Percentiles rank a stretch among this genome's conserved stretches.
Conservation (phyloP, 2,113 vertebrate species). For the Salvelinus sp. region DNA sequence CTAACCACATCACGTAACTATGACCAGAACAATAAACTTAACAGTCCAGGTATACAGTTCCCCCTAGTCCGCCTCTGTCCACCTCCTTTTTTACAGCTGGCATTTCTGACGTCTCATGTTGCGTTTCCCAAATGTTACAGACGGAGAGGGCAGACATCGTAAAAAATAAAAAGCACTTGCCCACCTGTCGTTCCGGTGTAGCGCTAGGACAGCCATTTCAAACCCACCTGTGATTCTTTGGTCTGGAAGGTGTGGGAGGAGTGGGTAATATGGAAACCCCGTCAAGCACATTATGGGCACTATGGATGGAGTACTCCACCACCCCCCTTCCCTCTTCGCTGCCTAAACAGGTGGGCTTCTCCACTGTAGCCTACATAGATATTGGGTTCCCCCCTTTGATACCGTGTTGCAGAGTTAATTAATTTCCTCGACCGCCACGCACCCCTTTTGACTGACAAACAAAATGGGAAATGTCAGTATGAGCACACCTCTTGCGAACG, state of each 20-base stretch:
- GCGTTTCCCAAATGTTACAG: conserved; percentile 54
- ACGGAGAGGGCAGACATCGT: conserved; percentile 69
- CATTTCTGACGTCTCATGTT: conserved; percentile 72
- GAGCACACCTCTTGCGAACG: conserved; percentile 60
- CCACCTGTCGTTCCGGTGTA: conserved; percentile 74
- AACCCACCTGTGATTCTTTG: conserved; percentile 74
- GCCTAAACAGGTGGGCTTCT: conserved; percentile 65
- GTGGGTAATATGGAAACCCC: conserved; percentile 41
- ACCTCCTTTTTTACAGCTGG: conserved; percentile 12
- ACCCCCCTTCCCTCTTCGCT: conserved; percentile 22
- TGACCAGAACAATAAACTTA: background rate
- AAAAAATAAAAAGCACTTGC: conserved; percentile 54
- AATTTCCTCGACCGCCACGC: conserved; percentile 58
- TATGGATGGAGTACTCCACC: conserved; percentile 15
- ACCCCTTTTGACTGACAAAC: conserved; percentile 55
- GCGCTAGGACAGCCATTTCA: conserved; percentile 47
- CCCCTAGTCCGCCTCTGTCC: conserved; percentile 25
- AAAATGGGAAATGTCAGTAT: conserved; percentile 57
- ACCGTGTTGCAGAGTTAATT: conserved; percentile 73
- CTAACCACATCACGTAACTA: too few relatives aligned
- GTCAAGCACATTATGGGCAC: conserved; percentile 28
- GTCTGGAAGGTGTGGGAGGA: conserved; percentile 27
- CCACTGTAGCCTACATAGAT: conserved; percentile 50
- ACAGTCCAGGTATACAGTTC: conserved; percentile 29
- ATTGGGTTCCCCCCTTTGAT: conserved; percentile 75